Base-by-base conservation (phyloP, 2,797 vertebrate genomes). In the Sylvilagus floridanus region DNA sequence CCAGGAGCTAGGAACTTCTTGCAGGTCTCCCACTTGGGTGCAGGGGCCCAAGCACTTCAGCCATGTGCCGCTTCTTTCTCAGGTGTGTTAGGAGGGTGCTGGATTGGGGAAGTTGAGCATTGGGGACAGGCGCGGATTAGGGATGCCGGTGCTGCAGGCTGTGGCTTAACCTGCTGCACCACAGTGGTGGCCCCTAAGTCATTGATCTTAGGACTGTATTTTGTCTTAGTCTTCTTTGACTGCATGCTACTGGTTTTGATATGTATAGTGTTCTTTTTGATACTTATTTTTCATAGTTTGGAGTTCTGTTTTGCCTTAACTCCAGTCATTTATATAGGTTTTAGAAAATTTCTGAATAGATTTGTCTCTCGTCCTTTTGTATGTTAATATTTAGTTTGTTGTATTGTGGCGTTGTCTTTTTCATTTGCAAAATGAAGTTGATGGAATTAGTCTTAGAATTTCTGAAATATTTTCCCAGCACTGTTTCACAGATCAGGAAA, bases 281-380 rank as follows among this genome's bases (percentile, higher is more conserved):
- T 37, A 30, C 24, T 76, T 77, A 17, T 54, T 86, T 83, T 68
- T 52, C 72, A 72, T 60, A 90, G 35, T 88, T 79, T 63, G 24
- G 88, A 65, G 52, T 76, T 84, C 90, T 76, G 77, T 22, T 84
- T 86, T 90, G 30, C 30, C 60, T 85, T 95, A 92, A 63, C 21
- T 24, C 0, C 47, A 32, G 21, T 89, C 17, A 57, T 69, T 91
- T 82, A 68, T 79, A 32, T 47, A 84, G 57, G 52, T 62, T 77
- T 72, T 77, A 35, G 62, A 65, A 86, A 84, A 60, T 52, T 83
- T 87, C 42, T 75, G 30, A 90, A 37, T 26, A 66, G 16, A 78
- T 35, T 76, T 90, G 26, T 83, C 26, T 83, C 26, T 82, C n/a
- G 84, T 75, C 6, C 32, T 73, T 72, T 93, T 69, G 26, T 82